phyloP scores from a whole-genome alignment of 2,797 vertebrate species.

The Centropyge bicolor region DNA sequence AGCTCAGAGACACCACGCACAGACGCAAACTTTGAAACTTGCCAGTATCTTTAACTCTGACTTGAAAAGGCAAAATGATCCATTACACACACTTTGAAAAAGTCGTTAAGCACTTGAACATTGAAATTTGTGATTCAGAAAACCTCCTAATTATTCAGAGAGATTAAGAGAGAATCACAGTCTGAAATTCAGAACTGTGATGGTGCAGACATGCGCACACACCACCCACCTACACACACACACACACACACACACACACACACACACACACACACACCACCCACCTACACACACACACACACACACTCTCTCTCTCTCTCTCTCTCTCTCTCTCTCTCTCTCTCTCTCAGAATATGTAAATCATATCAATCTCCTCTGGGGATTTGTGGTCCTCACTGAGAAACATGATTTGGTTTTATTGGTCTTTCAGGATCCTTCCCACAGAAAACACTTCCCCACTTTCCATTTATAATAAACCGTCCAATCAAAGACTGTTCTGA shows the following conservation, averaged over 20 bases:
- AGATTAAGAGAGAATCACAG: constrained; percentile 23
- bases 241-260: not conserved
- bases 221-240: not conserved
- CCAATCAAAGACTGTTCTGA: constrained; percentile 33
- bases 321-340: too few relatives aligned
- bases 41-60: not conserved
- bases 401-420: not conserved
- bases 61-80: not conserved
- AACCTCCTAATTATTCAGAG: constrained; percentile 27
- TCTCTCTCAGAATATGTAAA: not conserved
- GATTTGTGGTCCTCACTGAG: constrained; percentile 1
- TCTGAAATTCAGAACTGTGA: not conserved
- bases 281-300: not conserved
- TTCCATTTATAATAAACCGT: constrained; percentile 9
- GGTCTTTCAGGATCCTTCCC: not conserved
- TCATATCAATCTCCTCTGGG: not conserved
- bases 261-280: too few relatives aligned
- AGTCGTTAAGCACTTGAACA: not conserved
- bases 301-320: too few relatives aligned
- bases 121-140: too few relatives aligned
- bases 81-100: not conserved
- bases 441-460: not conserved
- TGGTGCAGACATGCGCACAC: not conserved
- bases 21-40: not conserved
- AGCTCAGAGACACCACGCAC: not conserved